Percentiles rank a stretch among this genome's conserved stretches.
These are phyloP conservation scores for Rhopilema esculentum DNA, from an alignment of 30 jellyfish, hydroid and myxozoan species.

Conservation along the genomic window DNA sequence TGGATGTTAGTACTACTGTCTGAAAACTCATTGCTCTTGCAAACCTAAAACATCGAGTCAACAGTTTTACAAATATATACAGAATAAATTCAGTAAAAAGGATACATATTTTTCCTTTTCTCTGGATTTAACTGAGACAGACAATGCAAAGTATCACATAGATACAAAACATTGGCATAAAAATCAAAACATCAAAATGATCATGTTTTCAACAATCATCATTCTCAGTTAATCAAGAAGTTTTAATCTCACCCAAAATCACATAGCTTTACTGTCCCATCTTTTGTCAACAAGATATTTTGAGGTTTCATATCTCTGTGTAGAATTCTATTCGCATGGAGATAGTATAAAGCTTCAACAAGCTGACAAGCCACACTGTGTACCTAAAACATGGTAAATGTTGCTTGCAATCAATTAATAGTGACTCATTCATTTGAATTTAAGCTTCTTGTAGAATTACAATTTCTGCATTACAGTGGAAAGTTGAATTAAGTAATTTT, in stretches of 20 bases:
- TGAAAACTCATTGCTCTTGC: slow-evolving; percentile 99
- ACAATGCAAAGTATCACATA: background rate
- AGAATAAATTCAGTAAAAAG: too few species aligned
- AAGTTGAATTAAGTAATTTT: too few species aligned
- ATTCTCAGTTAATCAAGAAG: background rate
- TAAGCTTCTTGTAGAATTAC: too few species aligned
- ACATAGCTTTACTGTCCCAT: slow-evolving; percentile 91
- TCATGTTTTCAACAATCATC: too few species aligned
- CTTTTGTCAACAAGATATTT: slow-evolving; percentile 89
- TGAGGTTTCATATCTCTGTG: slow-evolving; percentile 99
- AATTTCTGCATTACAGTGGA: too few species aligned
- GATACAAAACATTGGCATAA: background rate
- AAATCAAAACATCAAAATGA: background rate
- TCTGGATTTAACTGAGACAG: too few species aligned
- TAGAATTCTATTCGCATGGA: slow-evolving; percentile 94
- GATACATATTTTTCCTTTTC: too few species aligned
- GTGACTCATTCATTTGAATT: too few species aligned
- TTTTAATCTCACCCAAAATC: slow-evolving; percentile 88
- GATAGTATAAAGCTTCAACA: slow-evolving; percentile 95
- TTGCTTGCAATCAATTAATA: too few species aligned
- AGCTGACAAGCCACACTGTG: slow-evolving; percentile 91
- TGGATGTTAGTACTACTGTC: slow-evolving; percentile 93
- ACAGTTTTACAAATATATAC: too few species aligned
- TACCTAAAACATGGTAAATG: slow-evolving; percentile 54
- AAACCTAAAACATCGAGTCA: too few species aligned